Percentiles rank a stretch among this genome's conserved stretches.
phyloP scores from a whole-genome alignment of 2,797 vertebrate species.

The Spinus olivaceus region DNA sequence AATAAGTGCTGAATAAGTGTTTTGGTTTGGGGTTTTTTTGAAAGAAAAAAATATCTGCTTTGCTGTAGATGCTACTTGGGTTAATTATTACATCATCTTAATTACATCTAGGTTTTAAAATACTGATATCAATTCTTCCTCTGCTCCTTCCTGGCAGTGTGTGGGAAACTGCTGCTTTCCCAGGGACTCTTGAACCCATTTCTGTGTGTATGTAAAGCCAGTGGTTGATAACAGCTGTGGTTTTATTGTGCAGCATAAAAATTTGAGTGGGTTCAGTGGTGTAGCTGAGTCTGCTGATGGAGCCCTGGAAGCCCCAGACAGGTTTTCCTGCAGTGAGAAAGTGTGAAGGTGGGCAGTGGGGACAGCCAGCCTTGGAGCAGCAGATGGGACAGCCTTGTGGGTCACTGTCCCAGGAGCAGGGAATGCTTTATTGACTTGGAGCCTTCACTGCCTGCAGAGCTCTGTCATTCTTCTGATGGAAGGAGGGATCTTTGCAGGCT shows the following conservation, averaged over 20 bases:
- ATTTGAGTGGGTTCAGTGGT: rapidly evolving
- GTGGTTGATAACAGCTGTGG: rapidly evolving
- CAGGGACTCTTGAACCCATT: background rate
- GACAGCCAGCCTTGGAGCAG: background rate
- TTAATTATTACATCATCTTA: background rate
- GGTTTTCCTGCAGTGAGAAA: background rate
- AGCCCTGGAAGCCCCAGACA: background rate
- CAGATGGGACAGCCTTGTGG: background rate
- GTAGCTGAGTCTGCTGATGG: background rate
- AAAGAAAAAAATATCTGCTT: background rate
- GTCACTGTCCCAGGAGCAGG: background rate
- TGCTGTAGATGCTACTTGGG: background rate
- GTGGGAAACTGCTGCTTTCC: background rate
- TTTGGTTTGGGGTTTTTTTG: background rate
- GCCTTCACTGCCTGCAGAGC: background rate
- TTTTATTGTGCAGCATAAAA: background rate
- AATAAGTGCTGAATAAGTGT: background rate
- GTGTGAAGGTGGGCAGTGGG: rapidly evolving
- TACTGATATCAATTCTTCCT: background rate
- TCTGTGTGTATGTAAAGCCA: rapidly evolving
- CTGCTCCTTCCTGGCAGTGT: background rate
- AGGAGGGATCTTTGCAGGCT: background rate
- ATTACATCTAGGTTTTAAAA: background rate
- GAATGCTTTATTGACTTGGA: rapidly evolving
- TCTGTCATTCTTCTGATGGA: background rate